Evolutionary conservation across 2,888 invertebrate species (phyloP).

Genomic region (Tetranychus truncatus): DNA sequence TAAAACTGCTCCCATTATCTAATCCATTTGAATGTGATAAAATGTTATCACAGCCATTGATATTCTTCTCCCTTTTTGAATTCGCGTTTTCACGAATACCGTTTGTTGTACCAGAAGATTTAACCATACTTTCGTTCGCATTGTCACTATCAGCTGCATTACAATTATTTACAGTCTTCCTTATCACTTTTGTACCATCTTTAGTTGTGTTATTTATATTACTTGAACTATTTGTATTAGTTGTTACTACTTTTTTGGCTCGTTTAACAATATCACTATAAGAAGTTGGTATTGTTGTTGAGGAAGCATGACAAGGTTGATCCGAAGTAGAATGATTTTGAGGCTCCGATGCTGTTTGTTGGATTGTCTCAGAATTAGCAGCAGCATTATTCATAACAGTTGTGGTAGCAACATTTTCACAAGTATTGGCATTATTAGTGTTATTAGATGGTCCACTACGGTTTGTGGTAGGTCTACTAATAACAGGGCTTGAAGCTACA

Average conservation of each 20-base stretch:
- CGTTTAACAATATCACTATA: slow-evolving; percentile 12
- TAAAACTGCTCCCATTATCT: background rate
- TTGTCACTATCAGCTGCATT: background rate
- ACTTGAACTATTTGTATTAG: background rate
- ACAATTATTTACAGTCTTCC: background rate
- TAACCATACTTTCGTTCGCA: too few species aligned
- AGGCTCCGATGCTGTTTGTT: background rate
- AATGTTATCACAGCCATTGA: background rate
- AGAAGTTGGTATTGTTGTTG: slow-evolving; percentile 5
- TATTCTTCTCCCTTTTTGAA: background rate
- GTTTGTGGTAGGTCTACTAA: background rate
- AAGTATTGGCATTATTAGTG: background rate
- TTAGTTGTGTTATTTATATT: background rate
- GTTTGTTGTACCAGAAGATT: background rate
- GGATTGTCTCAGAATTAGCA: background rate
- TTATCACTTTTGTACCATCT: background rate
- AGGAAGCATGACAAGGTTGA: background rate
- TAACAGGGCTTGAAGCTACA: background rate
- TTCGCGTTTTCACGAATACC: background rate
- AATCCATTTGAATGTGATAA: background rate
- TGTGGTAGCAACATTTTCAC: background rate
- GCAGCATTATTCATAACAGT: slow-evolving; percentile 6
- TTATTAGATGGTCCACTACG: background rate
- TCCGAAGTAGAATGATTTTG: background rate
- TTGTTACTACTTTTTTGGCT: slow-evolving; percentile 3